Conservation (phyloP, 53 echinoderm and acorn worm species). For the Stichopus horrens region DNA sequence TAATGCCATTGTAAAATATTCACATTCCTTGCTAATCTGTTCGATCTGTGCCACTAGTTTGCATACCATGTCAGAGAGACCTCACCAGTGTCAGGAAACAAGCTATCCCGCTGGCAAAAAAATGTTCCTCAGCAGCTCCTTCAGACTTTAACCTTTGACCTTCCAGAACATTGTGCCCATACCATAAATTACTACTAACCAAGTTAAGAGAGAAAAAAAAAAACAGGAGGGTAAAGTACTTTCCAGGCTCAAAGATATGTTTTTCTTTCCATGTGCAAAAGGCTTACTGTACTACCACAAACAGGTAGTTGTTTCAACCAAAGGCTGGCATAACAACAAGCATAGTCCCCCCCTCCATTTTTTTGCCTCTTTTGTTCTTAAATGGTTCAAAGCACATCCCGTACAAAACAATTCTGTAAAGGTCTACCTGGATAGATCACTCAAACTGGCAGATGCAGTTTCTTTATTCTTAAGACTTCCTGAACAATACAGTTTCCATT, state of each 20-base stretch:
- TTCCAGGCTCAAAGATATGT: not conserved
- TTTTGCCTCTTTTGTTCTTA: too few species aligned
- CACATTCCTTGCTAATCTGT: not conserved
- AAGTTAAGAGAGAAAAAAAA: not conserved
- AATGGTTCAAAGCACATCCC: too few species aligned
- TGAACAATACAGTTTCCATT: too few species aligned
- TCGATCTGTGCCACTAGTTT: not conserved
- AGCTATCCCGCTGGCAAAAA: not conserved
- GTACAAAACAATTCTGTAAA: too few species aligned
- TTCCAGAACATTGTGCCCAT: conserved; percentile 17
- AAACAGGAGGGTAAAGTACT: conserved; percentile 8
- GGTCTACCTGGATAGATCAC: too few species aligned
- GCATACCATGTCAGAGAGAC: too few species aligned
- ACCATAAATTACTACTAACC: conserved; percentile 9
- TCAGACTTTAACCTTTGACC: conserved; percentile 22
- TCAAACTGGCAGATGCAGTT: too few species aligned
- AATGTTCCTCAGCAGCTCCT: not conserved
- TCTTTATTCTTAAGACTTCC: too few species aligned
- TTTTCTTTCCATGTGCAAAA: not conserved
- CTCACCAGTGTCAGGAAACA: not conserved
- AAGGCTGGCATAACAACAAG: too few species aligned
- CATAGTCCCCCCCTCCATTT: too few species aligned
- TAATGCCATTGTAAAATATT: not conserved
- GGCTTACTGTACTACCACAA: too few species aligned
- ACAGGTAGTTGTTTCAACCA: too few species aligned